phyloP scores from a whole-genome alignment of 2,797 vertebrate genomes.

The Gobionotothen gibberifrons region DNA sequence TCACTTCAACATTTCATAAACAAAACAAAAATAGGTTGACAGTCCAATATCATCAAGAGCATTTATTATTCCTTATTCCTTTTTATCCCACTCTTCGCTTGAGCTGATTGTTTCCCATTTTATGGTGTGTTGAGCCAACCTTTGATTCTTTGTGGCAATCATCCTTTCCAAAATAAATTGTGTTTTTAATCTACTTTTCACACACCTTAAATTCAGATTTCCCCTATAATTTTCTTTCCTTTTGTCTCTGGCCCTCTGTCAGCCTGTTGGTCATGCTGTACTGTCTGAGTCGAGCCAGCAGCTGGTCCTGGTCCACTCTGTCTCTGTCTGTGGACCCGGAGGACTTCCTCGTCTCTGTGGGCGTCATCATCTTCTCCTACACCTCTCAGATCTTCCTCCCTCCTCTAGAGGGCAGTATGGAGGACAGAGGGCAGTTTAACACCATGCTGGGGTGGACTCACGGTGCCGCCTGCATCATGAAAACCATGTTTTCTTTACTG shows the following conservation, averaged over 20 bases:
- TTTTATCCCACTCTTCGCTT: too few species aligned
- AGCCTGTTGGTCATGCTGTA: constrained; percentile 82
- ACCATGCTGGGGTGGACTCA: constrained; percentile 86
- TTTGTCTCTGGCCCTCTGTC: constrained; percentile 5
- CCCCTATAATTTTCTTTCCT: neutral
- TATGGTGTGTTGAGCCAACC: too few species aligned
- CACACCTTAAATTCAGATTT: too few species aligned
- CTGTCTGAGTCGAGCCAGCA: constrained; percentile 81
- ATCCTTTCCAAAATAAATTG: too few species aligned
- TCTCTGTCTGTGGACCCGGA: constrained; percentile 81
- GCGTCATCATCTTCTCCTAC: constrained; percentile 90
- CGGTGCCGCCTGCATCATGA: constrained; percentile 84
- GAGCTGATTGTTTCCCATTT: too few species aligned
- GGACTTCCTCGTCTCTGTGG: constrained; percentile 85
- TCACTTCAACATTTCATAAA: too few species aligned
- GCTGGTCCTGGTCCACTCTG: constrained; percentile 83
- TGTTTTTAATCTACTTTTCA: too few species aligned
- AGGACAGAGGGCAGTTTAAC: constrained; percentile 79
- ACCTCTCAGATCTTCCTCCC: constrained; percentile 90
- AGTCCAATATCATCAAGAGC: too few species aligned
- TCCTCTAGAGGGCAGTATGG: constrained; percentile 86
- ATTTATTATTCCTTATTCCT: too few species aligned
- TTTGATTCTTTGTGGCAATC: too few species aligned
- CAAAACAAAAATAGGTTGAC: too few species aligned
- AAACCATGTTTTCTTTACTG: constrained; percentile 85